Conservation (phyloP, 2,113 vertebrate species). For the Dolichotis patagonum region DNA sequence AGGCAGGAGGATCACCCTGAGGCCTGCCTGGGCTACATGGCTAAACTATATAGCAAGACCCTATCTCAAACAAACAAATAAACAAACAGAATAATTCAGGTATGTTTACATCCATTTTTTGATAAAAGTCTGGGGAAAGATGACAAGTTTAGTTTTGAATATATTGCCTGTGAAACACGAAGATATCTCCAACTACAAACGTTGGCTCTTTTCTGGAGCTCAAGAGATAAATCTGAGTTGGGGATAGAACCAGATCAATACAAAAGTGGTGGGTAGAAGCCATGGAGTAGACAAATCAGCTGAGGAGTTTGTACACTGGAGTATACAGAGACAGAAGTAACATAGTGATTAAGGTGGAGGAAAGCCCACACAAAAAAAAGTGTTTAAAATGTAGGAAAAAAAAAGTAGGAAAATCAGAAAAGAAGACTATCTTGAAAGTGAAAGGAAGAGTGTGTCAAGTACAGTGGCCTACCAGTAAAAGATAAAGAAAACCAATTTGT, state of each 20-base stretch:
- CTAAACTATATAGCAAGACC: background rate
- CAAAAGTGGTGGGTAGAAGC: background rate
- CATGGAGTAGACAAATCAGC: background rate
- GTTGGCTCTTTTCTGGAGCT: background rate
- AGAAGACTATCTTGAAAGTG: background rate
- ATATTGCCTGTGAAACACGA: background rate
- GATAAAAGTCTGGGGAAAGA: background rate
- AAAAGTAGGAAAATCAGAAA: constrained; percentile 9
- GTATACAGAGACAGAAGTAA: background rate
- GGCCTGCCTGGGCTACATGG: background rate
- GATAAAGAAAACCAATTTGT: background rate
- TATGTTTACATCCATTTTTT: background rate
- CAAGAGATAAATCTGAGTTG: constrained; percentile 13
- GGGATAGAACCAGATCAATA: background rate
- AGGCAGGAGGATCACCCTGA: background rate
- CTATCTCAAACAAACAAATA: background rate
- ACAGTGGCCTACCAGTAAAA: background rate
- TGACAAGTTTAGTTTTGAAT: background rate
- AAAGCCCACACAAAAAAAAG: background rate
- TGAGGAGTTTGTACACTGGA: background rate
- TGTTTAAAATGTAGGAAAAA: background rate
- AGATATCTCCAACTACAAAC: background rate
- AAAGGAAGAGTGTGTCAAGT: background rate
- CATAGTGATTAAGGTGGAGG: background rate
- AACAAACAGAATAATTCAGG: background rate